A percentile compares a stretch with the other conserved stretches of the same genome.
Evolutionary conservation across 2,797 vertebrate genomes (phyloP).

Genomic region (Crenuchus spilurus): DNA sequence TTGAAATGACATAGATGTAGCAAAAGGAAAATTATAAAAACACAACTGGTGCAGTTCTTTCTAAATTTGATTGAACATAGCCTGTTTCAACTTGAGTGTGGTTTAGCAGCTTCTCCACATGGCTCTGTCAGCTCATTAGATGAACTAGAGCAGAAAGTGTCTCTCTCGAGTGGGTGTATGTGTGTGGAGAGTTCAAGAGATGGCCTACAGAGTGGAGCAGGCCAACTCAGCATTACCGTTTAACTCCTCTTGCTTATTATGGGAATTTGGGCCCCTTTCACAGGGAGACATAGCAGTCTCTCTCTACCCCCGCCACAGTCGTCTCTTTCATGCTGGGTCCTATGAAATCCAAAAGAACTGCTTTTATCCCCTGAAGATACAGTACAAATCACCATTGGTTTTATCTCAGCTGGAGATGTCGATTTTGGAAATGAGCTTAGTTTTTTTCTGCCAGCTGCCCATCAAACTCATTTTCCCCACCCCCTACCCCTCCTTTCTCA

Average conservation of each 20-base stretch:
- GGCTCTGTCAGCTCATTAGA: neutral
- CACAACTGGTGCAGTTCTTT: neutral
- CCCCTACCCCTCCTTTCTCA: slow-evolving; percentile 67
- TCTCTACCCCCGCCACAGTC: slow-evolving; percentile 49
- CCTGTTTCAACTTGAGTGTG: slow-evolving; percentile 24
- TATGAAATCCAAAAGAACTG: slow-evolving; percentile 85
- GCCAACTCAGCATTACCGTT: slow-evolving; percentile 52
- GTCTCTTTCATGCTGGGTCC: slow-evolving; percentile 74
- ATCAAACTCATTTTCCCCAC: slow-evolving; percentile 79
- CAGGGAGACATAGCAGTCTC: slow-evolving; percentile 45
- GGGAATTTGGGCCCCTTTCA: slow-evolving; percentile 61
- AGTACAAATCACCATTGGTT: slow-evolving; percentile 94
- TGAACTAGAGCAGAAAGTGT: neutral
- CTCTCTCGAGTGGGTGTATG: neutral
- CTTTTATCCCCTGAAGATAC: slow-evolving; percentile 93
- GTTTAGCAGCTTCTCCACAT: neutral
- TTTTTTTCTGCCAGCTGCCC: slow-evolving; percentile 87
- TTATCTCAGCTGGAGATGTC: slow-evolving; percentile 94
- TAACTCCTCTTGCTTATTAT: slow-evolving; percentile 67
- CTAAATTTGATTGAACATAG: neutral
- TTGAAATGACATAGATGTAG: too few species aligned
- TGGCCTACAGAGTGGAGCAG: slow-evolving; percentile 34
- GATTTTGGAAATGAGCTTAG: slow-evolving; percentile 94
- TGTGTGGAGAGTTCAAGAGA: slow-evolving; percentile 29
- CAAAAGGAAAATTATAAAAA: neutral